phyloP scores from a whole-genome alignment of 2,888 invertebrate genomes.

The Pogonocherus hispidulus region DNA sequence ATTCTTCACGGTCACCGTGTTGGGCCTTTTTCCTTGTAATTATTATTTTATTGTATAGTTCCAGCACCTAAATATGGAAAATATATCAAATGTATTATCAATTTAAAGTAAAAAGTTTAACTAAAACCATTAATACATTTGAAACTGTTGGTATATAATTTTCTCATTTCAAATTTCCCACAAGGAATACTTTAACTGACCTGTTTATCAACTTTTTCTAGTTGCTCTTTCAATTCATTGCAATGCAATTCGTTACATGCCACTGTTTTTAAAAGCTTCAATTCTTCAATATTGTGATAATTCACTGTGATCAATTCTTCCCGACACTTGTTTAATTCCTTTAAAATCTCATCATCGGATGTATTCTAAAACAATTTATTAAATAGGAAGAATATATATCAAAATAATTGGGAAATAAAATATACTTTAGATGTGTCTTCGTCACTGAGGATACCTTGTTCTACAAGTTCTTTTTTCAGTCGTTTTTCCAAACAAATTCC shows the following conservation, averaged over 20 bases:
- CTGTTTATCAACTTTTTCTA: slow-evolving; percentile 65
- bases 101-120: too few species aligned
- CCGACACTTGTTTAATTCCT: slow-evolving; percentile 90
- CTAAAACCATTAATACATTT: too few species aligned
- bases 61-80: slow-evolving; percentile 73
- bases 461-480: slow-evolving; percentile 87
- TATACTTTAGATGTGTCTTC: slow-evolving; percentile 75
- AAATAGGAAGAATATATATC: slow-evolving; percentile 1
- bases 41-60: slow-evolving; percentile 86
- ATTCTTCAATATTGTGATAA: slow-evolving; percentile 77
- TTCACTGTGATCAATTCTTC: slow-evolving; percentile 83
- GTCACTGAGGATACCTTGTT: slow-evolving; percentile 85
- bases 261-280: slow-evolving; percentile 61
- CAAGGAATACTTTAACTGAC: too few species aligned
- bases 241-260: slow-evolving; percentile 63
- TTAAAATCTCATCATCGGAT: slow-evolving; percentile 89
- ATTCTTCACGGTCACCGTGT: slow-evolving; percentile 61
- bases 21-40: slow-evolving; percentile 87
- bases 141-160: too few species aligned
- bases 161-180: too few species aligned
- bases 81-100: not conserved
- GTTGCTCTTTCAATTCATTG: slow-evolving; percentile 64
- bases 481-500: slow-evolving; percentile 87
- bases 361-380: slow-evolving; percentile 61
- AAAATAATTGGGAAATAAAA: not conserved